phyloP scores from a whole-genome alignment of 1,140 invertebrate species.

The Caerostris darwini region DNA sequence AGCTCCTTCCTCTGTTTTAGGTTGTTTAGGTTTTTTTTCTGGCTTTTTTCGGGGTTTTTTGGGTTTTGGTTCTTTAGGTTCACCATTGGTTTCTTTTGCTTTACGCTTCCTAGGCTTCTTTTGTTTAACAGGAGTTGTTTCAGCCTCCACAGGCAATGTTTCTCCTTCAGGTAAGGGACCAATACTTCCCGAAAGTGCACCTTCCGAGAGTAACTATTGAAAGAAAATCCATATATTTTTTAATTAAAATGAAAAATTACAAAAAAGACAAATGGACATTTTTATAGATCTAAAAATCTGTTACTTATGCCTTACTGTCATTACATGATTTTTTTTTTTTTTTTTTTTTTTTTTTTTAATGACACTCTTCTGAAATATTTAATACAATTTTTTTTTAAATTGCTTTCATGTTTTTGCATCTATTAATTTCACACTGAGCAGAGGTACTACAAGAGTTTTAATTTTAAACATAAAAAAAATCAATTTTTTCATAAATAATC shows the following conservation, averaged over 20 bases:
- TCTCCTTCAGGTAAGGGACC: not conserved
- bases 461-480: too few relatives aligned
- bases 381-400: too few relatives aligned
- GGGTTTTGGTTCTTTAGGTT: slow-evolving; percentile 80
- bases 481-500: too few relatives aligned
- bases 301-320: too few relatives aligned
- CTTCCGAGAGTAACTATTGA: not conserved
- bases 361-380: too few relatives aligned
- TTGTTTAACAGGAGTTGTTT: slow-evolving; percentile 35
- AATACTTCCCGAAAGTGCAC: not conserved
- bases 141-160: not conserved
- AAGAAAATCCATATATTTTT: not conserved
- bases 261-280: not conserved
- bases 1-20: slow-evolving; percentile 60
- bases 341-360: too few relatives aligned
- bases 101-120: slow-evolving; percentile 75
- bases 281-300: too few relatives aligned
- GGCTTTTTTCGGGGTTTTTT: slow-evolving; percentile 81
- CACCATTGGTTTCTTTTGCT: slow-evolving; percentile 73
- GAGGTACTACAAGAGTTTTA: too few relatives aligned
- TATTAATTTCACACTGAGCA: too few relatives aligned
- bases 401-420: too few relatives aligned
- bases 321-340: too few relatives aligned
- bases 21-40: slow-evolving; percentile 75
- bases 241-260: not conserved